These are phyloP conservation scores for Pecten maximus DNA, from an alignment of 2,888 invertebrate genomes.

Conservation along the genomic window DNA sequence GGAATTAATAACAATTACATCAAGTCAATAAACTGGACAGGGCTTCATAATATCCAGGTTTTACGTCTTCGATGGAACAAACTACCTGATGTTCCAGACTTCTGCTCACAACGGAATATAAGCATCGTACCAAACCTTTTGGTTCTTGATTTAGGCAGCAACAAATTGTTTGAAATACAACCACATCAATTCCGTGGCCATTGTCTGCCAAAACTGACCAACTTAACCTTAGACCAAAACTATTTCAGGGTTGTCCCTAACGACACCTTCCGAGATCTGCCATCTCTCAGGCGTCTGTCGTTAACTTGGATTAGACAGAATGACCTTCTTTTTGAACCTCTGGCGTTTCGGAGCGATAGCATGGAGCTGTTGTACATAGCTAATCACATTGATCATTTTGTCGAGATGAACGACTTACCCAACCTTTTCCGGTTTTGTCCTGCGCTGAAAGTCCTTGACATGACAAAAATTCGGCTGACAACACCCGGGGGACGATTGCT, in stretches of 20 bases:
- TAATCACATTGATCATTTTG: constrained; percentile 39
- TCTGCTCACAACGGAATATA: neutral
- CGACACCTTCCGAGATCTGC: constrained; percentile 46
- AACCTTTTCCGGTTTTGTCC: constrained; percentile 47
- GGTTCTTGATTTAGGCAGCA: constrained; percentile 27
- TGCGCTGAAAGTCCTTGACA: constrained; percentile 37
- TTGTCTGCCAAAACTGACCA: constrained; percentile 38
- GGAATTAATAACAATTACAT: constrained; percentile 36
- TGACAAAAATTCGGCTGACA: constrained; percentile 41
- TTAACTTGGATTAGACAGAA: neutral
- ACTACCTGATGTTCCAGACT: neutral
- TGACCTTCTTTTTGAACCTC: constrained; percentile 36
- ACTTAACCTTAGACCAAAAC: constrained; percentile 41
- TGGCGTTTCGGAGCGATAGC: constrained; percentile 20
- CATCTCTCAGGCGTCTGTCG: constrained; percentile 18
- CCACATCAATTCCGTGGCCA: neutral
- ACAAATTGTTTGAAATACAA: neutral
- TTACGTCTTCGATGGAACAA: constrained; percentile 15
- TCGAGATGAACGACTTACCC: neutral
- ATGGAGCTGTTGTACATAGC: constrained; percentile 11
- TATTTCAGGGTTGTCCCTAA: constrained; percentile 39
- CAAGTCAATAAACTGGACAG: neutral
- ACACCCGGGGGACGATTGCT: constrained; percentile 10
- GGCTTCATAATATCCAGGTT: neutral
- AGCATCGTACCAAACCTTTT: constrained; percentile 19